Conservation (phyloP, 1,140 invertebrate species). For the Panulirus ornatus region DNA sequence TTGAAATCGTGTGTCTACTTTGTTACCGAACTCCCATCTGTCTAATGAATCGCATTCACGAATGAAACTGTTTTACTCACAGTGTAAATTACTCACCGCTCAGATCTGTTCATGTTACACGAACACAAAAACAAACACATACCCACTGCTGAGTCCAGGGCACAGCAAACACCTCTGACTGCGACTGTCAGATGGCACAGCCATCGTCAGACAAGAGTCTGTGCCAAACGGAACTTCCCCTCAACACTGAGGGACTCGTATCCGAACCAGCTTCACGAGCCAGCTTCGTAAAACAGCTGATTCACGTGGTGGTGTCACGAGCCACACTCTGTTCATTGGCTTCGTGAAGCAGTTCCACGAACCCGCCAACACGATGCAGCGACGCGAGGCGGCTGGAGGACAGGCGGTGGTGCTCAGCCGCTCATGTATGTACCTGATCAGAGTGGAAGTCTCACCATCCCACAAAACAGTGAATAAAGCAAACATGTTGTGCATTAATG, state of each 20-base stretch:
- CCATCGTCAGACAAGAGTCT: no score
- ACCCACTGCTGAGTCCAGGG: not conserved
- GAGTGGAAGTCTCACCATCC: not conserved
- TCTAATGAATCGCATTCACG: no score
- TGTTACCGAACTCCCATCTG: no score
- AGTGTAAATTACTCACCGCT: no score
- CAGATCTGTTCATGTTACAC: not conserved
- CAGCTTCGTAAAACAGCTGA: not conserved
- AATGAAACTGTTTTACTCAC: no score
- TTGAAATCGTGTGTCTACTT: no score
- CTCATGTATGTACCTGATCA: not conserved
- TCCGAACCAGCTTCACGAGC: not conserved
- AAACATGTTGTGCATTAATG: conserved; percentile 65
- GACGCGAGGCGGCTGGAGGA: not conserved
- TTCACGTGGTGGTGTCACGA: not conserved
- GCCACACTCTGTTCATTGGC: not conserved
- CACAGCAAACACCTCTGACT: no score
- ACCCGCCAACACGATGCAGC: conserved; percentile 22
- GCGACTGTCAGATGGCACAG: no score
- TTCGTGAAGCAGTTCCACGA: not conserved
- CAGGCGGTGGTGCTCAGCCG: not conserved
- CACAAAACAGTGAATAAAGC: conserved; percentile 17
- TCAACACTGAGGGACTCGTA: no score
- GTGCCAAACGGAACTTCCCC: no score
- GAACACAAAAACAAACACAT: no score